phyloP scores from a whole-genome alignment of 2,113 vertebrate species.

The Coryphaenoides rupestris region DNA sequence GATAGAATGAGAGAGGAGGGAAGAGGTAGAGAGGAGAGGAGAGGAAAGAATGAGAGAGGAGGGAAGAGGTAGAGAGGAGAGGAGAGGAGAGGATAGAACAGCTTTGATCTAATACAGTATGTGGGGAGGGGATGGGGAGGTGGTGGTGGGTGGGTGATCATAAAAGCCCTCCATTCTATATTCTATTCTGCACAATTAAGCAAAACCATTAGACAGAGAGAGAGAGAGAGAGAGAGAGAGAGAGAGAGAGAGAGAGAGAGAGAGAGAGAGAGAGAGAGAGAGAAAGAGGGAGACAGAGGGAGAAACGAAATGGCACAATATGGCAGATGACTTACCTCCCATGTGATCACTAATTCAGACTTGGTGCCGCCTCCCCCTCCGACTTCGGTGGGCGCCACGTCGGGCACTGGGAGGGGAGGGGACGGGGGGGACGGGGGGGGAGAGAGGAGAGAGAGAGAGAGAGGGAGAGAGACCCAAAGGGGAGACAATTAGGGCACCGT shows the following conservation, averaged over 20 bases:
- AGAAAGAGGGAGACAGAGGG: conserved; percentile 1
- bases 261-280: not conserved
- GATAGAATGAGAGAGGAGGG: not conserved
- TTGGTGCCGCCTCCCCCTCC: conserved; percentile 93
- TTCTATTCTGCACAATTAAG: conserved; percentile 78
- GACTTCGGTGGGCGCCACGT: conserved; percentile 89
- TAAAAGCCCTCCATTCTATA: conserved; percentile 69
- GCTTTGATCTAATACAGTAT: conserved; percentile 32
- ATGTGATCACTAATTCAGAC: conserved; percentile 95
- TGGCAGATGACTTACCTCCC: conserved; percentile 93
- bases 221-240: too few species aligned
- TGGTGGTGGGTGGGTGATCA: conserved; percentile 42
- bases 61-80: too few species aligned
- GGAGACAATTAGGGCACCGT: conserved; percentile 54
- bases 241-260: not conserved
- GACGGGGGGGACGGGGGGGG: too few species aligned
- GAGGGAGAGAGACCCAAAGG: conserved; percentile 43
- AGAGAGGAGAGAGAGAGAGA: conserved; percentile 40
- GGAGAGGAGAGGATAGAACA: too few species aligned
- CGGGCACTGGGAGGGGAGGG: conserved; percentile 82
- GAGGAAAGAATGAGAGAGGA: too few species aligned
- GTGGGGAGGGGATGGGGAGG: conserved; percentile 50
- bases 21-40: not conserved
- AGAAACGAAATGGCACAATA: conserved; percentile 64
- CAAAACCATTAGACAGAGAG: conserved; percentile 54